These are phyloP conservation scores for Rattus rattus DNA, from an alignment of 2,113 vertebrate genomes.

Conservation along the genomic window DNA sequence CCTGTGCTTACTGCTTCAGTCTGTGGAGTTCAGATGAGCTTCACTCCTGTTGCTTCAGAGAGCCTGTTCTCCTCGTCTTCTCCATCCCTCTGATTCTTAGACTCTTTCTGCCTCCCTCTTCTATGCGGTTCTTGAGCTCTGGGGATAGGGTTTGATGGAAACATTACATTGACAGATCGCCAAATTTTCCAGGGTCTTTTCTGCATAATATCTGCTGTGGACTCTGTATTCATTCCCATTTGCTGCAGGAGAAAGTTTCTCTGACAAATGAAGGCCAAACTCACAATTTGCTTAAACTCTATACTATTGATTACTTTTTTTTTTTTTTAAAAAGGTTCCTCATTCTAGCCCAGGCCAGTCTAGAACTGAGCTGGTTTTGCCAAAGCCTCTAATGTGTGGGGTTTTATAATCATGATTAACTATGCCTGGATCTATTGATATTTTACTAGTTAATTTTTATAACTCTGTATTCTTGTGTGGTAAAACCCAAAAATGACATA, in stretches of 20 bases:
- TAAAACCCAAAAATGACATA: conserved; percentile 9
- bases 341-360: not conserved
- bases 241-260: not conserved
- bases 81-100: not conserved
- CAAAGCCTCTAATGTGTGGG: not conserved
- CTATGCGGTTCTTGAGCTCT: not conserved
- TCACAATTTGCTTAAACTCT: not conserved
- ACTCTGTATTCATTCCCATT: not conserved
- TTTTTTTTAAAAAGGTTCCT: not conserved
- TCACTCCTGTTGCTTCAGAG: not conserved
- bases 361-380: not conserved
- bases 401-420: not conserved
- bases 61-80: not conserved
- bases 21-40: not conserved
- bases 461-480: not conserved
- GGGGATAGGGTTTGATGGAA: not conserved
- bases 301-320: not conserved
- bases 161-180: not conserved
- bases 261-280: not conserved
- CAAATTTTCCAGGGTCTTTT: not conserved
- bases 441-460: not conserved
- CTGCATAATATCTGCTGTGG: not conserved
- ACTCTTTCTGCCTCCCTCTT: not conserved
- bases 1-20: not conserved
- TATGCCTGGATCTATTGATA: not conserved